Percentiles rank a stretch among this genome's conserved stretches.
Conservation (phyloP, 2,797 vertebrate genomes). For the Malurus leucopterus region DNA sequence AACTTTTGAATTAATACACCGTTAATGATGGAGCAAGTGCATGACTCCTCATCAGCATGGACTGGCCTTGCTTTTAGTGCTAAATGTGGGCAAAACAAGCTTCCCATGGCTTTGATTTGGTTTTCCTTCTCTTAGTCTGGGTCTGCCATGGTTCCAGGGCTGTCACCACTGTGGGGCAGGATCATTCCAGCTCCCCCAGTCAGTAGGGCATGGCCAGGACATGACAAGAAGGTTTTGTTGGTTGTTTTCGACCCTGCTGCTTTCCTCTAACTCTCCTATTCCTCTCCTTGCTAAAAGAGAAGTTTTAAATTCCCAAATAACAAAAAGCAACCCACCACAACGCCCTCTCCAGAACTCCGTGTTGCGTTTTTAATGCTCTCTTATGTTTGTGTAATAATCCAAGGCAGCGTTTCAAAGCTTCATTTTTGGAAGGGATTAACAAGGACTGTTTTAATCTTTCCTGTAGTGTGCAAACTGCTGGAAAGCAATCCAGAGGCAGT, state of each 20-base stretch:
- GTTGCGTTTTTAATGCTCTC: neutral
- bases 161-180: neutral
- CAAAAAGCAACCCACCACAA: neutral
- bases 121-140: neutral
- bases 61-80: neutral
- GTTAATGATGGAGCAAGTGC: neutral
- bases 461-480: neutral
- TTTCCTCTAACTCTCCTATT: neutral
- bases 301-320: neutral
- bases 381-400: neutral
- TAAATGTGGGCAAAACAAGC: neutral
- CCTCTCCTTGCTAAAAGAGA: neutral
- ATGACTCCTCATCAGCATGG: fast-evolving
- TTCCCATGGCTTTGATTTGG: neutral
- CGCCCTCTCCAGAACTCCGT: neutral
- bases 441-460: neutral
- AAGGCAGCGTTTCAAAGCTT: neutral
- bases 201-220: neutral
- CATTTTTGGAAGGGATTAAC: neutral
- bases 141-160: neutral
- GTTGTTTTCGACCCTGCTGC: neutral
- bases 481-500: neutral
- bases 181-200: neutral
- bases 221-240: neutral
- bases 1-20: neutral